A percentile compares a stretch with the other conserved stretches of the same genome.
These are phyloP conservation scores for Hydra vulgaris DNA, from an alignment of 30 jellyfish, hydroid and myxozoan genomes.

Conservation along the genomic window DNA sequence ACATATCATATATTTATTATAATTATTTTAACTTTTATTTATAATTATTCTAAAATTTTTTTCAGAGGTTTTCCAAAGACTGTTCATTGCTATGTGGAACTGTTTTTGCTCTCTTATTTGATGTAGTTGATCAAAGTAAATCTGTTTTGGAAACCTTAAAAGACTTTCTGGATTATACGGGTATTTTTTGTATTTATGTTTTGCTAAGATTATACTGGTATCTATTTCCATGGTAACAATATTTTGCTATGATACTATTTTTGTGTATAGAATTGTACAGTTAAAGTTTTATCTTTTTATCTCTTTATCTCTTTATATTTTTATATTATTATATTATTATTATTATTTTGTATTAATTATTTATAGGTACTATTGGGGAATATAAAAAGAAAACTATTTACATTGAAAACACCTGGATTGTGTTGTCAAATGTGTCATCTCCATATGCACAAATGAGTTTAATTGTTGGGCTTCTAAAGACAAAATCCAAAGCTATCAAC, in stretches of 20 bases:
- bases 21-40: no score
- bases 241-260: no score
- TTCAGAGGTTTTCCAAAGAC: constrained; percentile 16
- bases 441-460: constrained; percentile 9
- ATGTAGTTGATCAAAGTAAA: not conserved
- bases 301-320: no score
- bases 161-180: constrained; percentile 1
- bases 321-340: no score
- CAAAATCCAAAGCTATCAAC: not conserved
- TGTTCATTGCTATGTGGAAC: constrained; percentile 17
- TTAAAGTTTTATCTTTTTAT: no score
- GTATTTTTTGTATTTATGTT: not conserved
- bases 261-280: no score
- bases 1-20: no score
- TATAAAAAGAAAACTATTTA: not conserved
- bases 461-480: not conserved
- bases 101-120: constrained; percentile 7
- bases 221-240: no score
- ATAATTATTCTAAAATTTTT: not conserved
- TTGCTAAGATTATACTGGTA: no score
- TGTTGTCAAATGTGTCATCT: not conserved
- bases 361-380: not conserved
- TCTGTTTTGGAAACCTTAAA: not conserved
- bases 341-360: no score
- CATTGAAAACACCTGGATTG: not conserved